A percentile compares a stretch with the other conserved stretches of the same genome.
Conservation (phyloP, 2,113 vertebrate genomes). For the Drymodes brunneopygia region DNA sequence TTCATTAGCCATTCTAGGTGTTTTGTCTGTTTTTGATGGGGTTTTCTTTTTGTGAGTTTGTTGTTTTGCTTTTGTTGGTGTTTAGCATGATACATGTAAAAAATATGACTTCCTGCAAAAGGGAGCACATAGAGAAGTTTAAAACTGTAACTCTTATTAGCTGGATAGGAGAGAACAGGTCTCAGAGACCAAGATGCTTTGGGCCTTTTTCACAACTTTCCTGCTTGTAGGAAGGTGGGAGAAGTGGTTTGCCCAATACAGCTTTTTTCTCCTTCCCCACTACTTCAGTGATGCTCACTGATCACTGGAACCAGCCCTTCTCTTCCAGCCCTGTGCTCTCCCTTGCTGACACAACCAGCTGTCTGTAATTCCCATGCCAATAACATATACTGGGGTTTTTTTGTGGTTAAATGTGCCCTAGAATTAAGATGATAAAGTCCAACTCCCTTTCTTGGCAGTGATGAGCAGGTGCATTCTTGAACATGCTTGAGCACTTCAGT, state of each 20-base stretch:
- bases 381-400: not conserved
- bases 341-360: not conserved
- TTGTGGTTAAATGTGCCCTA: not conserved
- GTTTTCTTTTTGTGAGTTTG: not conserved
- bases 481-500: not conserved
- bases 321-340: not conserved
- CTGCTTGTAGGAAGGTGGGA: not conserved
- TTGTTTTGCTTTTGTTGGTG: not conserved
- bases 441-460: not conserved
- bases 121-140: not conserved
- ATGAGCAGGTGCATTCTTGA: not conserved
- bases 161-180: not conserved
- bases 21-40: not conserved
- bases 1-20: not conserved
- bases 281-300: not conserved
- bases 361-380: not conserved
- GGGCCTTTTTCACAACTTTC: not conserved
- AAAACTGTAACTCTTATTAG: not conserved
- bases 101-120: not conserved
- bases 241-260: not conserved
- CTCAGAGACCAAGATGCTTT: not conserved
- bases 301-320: not conserved
- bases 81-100: not conserved
- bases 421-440: not conserved
- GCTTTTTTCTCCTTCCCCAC: not conserved